Evolutionary conservation across 2,888 invertebrate species (phyloP).

Genomic region (Agrochola lychnidis): DNA sequence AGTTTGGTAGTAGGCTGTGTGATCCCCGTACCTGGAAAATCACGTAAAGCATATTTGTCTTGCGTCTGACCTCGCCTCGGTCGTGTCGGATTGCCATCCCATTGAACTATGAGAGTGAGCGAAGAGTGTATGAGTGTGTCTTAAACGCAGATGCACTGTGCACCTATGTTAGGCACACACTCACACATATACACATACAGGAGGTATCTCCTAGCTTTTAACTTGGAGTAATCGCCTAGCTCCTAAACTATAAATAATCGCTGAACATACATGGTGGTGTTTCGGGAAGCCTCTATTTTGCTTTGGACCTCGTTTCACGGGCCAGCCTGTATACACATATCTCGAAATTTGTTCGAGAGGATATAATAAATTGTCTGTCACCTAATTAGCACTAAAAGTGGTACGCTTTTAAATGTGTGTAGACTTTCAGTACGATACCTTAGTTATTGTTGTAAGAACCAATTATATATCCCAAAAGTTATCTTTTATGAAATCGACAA

Average conservation of each 20-base stretch:
- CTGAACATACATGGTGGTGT: no score
- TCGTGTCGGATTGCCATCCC: not conserved
- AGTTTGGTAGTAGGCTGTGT: not conserved
- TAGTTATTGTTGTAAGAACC: not conserved
- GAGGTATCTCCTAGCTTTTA: no score
- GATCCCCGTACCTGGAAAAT: not conserved
- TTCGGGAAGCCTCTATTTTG: not conserved
- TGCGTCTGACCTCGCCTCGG: not conserved
- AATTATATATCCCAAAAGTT: not conserved
- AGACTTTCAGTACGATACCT: not conserved
- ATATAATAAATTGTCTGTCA: not conserved
- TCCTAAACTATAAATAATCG: no score
- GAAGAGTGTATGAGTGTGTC: not conserved
- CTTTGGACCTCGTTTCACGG: not conserved
- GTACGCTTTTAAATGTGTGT: not conserved
- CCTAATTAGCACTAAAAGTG: not conserved
- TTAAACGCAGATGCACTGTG: no score
- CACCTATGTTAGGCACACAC: not conserved
- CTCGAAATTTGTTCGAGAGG: not conserved
- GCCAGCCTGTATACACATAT: not conserved
- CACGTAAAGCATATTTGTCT: not conserved
- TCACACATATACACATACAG: not conserved
- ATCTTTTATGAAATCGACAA: not conserved
- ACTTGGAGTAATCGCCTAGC: no score
- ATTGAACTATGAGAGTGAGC: no score